Percentiles rank a stretch among this genome's conserved stretches.
Evolutionary conservation across 2,113 vertebrate species (phyloP).

Genomic region (Actenoides hombroni): DNA sequence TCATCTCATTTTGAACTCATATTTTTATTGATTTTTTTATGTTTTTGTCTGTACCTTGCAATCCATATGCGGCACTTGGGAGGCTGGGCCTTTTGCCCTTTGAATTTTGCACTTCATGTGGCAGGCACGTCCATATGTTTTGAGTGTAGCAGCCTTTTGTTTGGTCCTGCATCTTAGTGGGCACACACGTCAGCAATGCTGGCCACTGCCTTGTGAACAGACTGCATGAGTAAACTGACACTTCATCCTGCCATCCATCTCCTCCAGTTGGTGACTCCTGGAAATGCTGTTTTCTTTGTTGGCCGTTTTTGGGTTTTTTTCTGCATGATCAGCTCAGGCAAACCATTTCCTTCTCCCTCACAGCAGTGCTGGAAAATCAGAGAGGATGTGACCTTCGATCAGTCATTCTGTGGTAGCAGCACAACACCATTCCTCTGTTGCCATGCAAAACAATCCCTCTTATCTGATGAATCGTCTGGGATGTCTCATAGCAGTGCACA

Average conservation of each 20-base stretch:
- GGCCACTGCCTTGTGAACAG: background rate
- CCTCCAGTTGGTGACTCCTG: background rate
- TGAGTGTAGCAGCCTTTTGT: background rate
- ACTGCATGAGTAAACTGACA: background rate
- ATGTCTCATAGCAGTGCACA: background rate
- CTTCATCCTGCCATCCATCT: background rate
- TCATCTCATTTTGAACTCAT: background rate
- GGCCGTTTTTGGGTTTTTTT: background rate
- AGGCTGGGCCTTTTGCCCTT: background rate
- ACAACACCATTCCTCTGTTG: background rate
- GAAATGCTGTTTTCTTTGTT: background rate
- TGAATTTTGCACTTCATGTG: background rate
- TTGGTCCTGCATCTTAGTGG: background rate
- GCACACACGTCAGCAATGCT: background rate
- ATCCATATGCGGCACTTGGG: background rate
- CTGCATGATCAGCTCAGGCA: background rate
- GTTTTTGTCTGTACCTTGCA: background rate
- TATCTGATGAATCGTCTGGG: conserved; percentile 12
- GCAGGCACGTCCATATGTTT: accelerated
- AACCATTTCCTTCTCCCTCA: background rate
- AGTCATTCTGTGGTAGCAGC: background rate
- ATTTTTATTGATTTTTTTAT: background rate
- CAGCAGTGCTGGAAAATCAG: conserved; percentile 6
- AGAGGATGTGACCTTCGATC: conserved; percentile 20
- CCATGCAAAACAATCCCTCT: conserved; percentile 4